Evolutionary conservation across 2,888 invertebrate species (phyloP), one percentile per base, ranked within the genome.

Genomic region (Cryptosula pallasiana): DNA sequence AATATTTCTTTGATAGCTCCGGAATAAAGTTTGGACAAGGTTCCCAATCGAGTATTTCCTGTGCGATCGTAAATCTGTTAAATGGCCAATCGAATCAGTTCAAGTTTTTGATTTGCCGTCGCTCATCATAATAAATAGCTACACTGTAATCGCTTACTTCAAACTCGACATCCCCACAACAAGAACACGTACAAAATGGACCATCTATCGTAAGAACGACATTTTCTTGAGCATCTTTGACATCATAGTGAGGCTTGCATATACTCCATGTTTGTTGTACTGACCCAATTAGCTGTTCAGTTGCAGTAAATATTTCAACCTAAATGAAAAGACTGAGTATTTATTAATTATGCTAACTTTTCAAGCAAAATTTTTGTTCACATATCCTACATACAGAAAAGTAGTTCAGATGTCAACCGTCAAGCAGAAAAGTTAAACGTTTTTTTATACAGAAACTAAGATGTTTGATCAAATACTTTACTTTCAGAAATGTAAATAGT

Each of bases 261-360:
- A 54, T 29, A 23, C 70, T 70, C 36, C 70, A 70, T 16, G 70
- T 70, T 23, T 70, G 70, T 54, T 70, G n/a, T 5, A 70, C 70
- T 13, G 5, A 32, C 2, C 63, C 63, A 2, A 63, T 3, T 3
- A 63, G 29, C 32, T 29, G 29, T 5, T 29, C 32, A 63, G 13
- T 63, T 5, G 63, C 25, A 27, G 63, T 63, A 5, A 63, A 32
- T 32, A 63, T 34, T 5, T 63, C 63, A 5, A 63, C 34, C 63
- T 63, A 27, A 63, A 13, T n/a, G n/a, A n/a, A n/a, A n/a, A n/a
- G n/a, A n/a, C n/a, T n/a, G n/a, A n/a, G n/a, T n/a, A n/a, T n/a
- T n/a, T n/a, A n/a, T n/a, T n/a, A n/a, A n/a, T n/a, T n/a, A n/a
- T n/a, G n/a, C n/a, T n/a, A n/a, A n/a, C n/a, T n/a, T n/a, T n/a